Conservation (phyloP, 2,888 invertebrate genomes). For the Agrochola lychnidis region DNA sequence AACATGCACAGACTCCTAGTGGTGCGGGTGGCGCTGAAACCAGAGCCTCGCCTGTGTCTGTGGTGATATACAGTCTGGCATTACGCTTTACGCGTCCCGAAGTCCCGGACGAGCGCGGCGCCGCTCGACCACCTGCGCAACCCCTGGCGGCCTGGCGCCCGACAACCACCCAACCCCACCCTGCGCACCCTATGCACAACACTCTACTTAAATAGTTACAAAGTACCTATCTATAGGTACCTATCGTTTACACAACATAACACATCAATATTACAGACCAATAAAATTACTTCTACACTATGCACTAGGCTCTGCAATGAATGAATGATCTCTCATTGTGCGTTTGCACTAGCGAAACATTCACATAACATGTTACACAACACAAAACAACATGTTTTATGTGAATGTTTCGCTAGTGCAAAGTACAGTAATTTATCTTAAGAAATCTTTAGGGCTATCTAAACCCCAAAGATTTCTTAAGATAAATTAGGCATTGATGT, state of each 20-base stretch:
- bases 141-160: not conserved
- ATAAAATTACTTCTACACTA: not conserved
- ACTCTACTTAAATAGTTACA: not conserved
- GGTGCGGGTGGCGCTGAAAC: too few species aligned
- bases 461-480: not conserved
- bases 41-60: too few species aligned
- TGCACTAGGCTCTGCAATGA: not conserved
- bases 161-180: conserved; percentile 10
- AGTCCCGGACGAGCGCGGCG: not conserved
- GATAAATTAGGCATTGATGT: not conserved
- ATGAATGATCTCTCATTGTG: not conserved
- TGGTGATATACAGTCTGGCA: too few species aligned
- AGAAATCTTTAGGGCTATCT: too few species aligned
- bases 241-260: not conserved
- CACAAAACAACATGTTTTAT: too few species aligned
- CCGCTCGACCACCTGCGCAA: not conserved
- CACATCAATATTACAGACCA: not conserved
- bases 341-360: too few species aligned
- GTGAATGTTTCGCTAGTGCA: too few species aligned
- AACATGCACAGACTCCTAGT: too few species aligned
- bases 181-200: conserved; percentile 4
- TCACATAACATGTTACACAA: too few species aligned
- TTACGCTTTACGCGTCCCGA: too few species aligned
- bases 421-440: too few species aligned
- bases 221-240: not conserved